These are phyloP conservation scores for Eretmochelys imbricata DNA, from an alignment of 2,113 vertebrate genomes.

Conservation along the genomic window DNA sequence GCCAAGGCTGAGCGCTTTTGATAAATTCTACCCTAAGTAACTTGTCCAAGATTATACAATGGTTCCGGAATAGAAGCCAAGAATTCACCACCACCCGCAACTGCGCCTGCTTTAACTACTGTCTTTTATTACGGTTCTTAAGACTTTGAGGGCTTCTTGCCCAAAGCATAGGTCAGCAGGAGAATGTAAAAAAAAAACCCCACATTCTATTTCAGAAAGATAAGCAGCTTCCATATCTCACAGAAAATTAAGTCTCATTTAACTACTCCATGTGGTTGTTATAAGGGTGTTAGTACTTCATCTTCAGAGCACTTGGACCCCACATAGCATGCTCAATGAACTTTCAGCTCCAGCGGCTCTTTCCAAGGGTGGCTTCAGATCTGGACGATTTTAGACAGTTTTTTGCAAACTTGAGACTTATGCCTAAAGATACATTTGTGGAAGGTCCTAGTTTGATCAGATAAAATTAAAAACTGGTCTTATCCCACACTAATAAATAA, in stretches of 20 bases:
- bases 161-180: background rate
- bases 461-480: background rate
- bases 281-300: too few species aligned
- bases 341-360: background rate
- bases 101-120: background rate
- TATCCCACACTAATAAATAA: background rate
- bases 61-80: background rate
- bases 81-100: background rate
- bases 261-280: too few species aligned
- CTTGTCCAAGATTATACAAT: background rate
- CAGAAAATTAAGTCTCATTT: too few species aligned
- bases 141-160: background rate
- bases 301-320: too few species aligned
- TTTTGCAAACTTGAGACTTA: too few species aligned
- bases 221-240: background rate
- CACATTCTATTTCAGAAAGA: background rate
- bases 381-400: too few species aligned
- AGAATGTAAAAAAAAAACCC: background rate
- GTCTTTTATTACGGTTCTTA: background rate
- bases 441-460: fast-evolving
- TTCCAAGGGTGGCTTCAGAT: too few species aligned
- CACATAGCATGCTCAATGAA: background rate
- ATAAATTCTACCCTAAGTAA: background rate
- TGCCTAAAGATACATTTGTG: background rate
- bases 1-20: background rate